Conservation (phyloP, 2,888 invertebrate genomes). For the Platycnemis pennipes region DNA sequence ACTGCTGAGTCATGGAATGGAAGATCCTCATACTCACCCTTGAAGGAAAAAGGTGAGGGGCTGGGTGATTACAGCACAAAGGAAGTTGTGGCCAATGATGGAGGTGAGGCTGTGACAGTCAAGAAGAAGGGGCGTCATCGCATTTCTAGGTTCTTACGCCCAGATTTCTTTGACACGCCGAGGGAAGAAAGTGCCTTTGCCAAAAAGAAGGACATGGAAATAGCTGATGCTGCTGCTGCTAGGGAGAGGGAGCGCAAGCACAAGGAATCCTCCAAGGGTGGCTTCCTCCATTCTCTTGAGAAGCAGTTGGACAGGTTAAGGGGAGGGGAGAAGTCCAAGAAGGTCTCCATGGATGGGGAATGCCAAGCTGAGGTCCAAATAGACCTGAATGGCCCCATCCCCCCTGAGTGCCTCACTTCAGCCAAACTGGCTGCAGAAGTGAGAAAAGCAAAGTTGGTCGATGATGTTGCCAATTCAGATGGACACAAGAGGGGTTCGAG, state of each 20-base stretch:
- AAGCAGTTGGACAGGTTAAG: slow-evolving; percentile 79
- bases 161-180: slow-evolving; percentile 88
- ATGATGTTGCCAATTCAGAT: slow-evolving; percentile 76
- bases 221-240: slow-evolving; percentile 71
- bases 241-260: slow-evolving; percentile 71
- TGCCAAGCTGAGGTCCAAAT: neutral
- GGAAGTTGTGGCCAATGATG: slow-evolving; percentile 77
- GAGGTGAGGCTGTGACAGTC: slow-evolving; percentile 69
- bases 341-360: slow-evolving; percentile 76
- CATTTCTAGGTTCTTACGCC: slow-evolving; percentile 87
- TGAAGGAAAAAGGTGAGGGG: slow-evolving; percentile 15
- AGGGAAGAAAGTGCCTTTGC: slow-evolving; percentile 85
- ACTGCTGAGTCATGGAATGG: slow-evolving; percentile 35
- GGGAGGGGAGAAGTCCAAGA: slow-evolving; percentile 74
- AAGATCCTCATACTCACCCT: neutral
- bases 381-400: slow-evolving; percentile 75
- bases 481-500: slow-evolving; percentile 77
- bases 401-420: slow-evolving; percentile 76
- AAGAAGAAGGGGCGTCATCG: slow-evolving; percentile 81
- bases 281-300: slow-evolving; percentile 87
- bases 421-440: slow-evolving; percentile 80
- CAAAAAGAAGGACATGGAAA: slow-evolving; percentile 77
- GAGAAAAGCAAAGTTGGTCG: slow-evolving; percentile 71
- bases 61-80: slow-evolving; percentile 62
- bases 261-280: slow-evolving; percentile 77